phyloP scores from a whole-genome alignment of 64 coral and sea anemone genomes.

The Montipora efflorescens region DNA sequence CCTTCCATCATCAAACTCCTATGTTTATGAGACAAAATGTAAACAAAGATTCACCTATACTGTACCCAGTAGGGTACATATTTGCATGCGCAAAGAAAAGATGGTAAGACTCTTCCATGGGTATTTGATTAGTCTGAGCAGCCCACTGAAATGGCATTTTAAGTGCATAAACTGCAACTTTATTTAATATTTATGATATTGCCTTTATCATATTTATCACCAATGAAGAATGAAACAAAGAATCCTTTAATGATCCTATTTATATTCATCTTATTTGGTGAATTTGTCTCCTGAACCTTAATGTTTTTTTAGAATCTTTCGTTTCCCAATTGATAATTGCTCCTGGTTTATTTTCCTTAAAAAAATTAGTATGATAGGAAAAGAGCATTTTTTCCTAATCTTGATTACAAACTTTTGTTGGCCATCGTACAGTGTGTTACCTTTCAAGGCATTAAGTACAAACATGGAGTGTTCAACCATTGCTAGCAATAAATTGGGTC shows the following conservation, averaged over 20 bases:
- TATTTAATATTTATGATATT: slow-evolving; percentile 35
- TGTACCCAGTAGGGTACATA: no score
- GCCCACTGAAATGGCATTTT: not conserved
- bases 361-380: not conserved
- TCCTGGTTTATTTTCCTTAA: not conserved
- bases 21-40: no score
- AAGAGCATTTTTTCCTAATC: not conserved
- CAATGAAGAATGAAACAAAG: not conserved
- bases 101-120: not conserved
- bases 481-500: no score
- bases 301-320: no score
- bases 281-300: not conserved
- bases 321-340: not conserved
- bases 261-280: not conserved
- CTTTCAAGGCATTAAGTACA: not conserved
- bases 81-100: not conserved
- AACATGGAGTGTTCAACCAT: no score
- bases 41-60: no score
- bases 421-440: not conserved
- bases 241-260: not conserved
- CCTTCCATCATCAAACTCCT: no score
- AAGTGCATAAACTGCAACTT: not conserved
- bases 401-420: not conserved
- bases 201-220: not conserved
- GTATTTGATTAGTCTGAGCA: not conserved